Evolutionary conservation across 1,140 invertebrate genomes (phyloP), one percentile per base, ranked within the genome.

Genomic region (Drosophila pseudoobscura): DNA sequence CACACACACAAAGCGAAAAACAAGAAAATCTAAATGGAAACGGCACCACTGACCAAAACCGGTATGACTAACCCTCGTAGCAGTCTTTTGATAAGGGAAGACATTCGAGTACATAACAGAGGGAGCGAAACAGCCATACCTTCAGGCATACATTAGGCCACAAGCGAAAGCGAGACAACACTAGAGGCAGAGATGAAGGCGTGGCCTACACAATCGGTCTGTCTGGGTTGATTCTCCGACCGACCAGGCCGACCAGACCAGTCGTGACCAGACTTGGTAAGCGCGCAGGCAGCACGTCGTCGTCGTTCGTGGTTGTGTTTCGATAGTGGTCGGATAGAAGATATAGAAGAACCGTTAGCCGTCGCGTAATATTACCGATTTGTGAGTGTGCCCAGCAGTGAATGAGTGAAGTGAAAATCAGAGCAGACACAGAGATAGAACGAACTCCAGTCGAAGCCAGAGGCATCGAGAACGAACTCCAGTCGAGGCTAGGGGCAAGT

Each of bases 271-370:
- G 71, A 88, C 84, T 88, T 79, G 79, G 79, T 88, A 63, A 78
- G 83, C 83, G 84, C 75, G 83, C 83, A 73, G 78, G 83, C 84
- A 88, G 62, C 80, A 88, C 83, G 78, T 88, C 78, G 83, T 84
- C 60, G 80, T 75, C 63, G 80, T 80, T 76, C 74, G 73, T 54
- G 55, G 69, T 75, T 59, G 49, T 45, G 43, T 52, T 69, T 75
- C 44, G 41, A 44, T 45, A 50, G 31, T 11, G 31, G 7, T 35
- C 31, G 31, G 31, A 11, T 11, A 11, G 31, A n/a, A 75, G 51
- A 75, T 62, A 69, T 54, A 47, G 47, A 47, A 20, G 17, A 35
- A 39, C 54, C 55, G 51, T 63, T 46, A 53, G 47, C 29, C 56
- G 62, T 76, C 69, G 66, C 69, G 72, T 61, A 43, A 35, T 39